These are phyloP conservation scores for Meliscaeva auricollis DNA, from an alignment of 2,888 invertebrate genomes.

Conservation along the genomic window DNA sequence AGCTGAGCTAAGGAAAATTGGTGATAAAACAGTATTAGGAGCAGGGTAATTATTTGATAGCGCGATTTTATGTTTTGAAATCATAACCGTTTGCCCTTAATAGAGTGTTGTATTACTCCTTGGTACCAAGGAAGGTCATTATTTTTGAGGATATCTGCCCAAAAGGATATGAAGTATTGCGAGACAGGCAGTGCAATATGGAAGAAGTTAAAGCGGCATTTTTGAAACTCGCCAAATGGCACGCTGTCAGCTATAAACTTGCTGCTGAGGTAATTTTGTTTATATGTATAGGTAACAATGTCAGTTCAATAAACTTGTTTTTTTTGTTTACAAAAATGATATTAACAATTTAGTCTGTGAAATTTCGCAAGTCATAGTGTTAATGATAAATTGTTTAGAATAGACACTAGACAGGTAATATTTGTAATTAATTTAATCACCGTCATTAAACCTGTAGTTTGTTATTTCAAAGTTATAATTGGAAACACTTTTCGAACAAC, in stretches of 20 bases:
- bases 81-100: background rate
- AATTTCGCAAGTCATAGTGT: no score
- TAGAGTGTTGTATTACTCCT: conserved; percentile 8
- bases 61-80: no score
- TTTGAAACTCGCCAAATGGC: conserved; percentile 77
- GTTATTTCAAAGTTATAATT: no score
- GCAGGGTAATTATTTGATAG: conserved; percentile 44
- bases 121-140: conserved; percentile 64
- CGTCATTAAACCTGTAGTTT: no score
- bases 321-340: no score
- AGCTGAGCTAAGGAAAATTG: conserved; percentile 50
- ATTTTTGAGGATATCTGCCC: conserved; percentile 43
- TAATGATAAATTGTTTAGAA: no score
- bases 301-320: no score
- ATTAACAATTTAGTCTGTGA: no score
- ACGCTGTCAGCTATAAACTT: conserved; percentile 77
- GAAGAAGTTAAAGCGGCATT: conserved; percentile 34
- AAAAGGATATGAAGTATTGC: conserved; percentile 7
- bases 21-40: conserved; percentile 67
- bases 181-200: conserved; percentile 53
- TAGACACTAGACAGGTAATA: no score
- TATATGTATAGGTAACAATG: no score
- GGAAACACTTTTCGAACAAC: no score
- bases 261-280: background rate
- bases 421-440: no score